These are phyloP conservation scores for Caenorhabditis sulstoni DNA, from an alignment of 2,888 invertebrate species.

Conservation along the genomic window DNA sequence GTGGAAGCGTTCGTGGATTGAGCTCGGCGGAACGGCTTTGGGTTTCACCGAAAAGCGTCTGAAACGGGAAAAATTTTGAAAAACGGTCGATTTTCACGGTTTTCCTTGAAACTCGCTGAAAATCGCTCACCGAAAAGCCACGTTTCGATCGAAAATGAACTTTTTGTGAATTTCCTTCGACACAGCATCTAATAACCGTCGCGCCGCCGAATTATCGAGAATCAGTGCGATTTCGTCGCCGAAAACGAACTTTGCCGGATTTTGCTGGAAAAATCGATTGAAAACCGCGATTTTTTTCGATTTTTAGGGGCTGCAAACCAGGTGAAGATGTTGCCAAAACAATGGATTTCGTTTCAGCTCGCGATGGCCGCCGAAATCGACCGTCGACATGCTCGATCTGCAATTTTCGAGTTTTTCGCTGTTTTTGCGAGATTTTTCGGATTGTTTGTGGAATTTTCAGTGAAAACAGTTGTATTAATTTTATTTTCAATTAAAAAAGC, in stretches of 20 bases:
- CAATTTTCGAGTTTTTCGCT: background rate
- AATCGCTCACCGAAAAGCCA: too few relatives aligned
- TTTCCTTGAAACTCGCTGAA: too few relatives aligned
- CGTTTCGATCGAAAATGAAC: background rate
- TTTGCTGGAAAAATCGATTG: slow-evolving; percentile 1
- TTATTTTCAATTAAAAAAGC: background rate
- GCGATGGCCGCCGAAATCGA: too few relatives aligned
- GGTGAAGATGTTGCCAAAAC: background rate
- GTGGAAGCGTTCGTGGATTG: too few relatives aligned
- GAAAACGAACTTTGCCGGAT: slow-evolving; percentile 3
- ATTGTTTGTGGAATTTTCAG: background rate
- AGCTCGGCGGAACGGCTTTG: too few relatives aligned
- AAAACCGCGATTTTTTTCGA: too few relatives aligned
- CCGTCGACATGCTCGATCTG: background rate
- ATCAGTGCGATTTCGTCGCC: slow-evolving; percentile 1
- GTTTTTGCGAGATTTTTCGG: background rate
- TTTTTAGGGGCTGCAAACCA: too few relatives aligned
- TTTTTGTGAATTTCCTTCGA: background rate
- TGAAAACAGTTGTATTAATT: background rate
- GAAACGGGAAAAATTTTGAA: too few relatives aligned
- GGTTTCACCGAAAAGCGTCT: too few relatives aligned
- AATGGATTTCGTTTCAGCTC: too few relatives aligned
- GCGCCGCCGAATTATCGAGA: background rate
- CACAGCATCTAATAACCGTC: background rate
- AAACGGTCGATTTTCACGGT: too few relatives aligned